Percentiles rank a stretch among this genome's conserved stretches.
Evolutionary conservation across 2,113 vertebrate genomes (phyloP).

Genomic region (Silurus glanis): DNA sequence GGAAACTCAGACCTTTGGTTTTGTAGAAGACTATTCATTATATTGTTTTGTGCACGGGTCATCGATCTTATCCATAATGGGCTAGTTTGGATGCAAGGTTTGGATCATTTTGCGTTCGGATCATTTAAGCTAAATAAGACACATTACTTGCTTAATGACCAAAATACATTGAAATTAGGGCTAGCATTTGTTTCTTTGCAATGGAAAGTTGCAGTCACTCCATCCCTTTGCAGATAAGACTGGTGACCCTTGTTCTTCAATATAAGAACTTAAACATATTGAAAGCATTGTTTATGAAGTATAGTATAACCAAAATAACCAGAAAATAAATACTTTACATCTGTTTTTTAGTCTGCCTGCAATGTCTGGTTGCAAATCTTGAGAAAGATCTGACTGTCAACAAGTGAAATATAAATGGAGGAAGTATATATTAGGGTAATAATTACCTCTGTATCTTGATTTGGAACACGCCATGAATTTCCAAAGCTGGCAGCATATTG

Average conservation of each 20-base stretch:
- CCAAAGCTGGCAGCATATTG: constrained; percentile 79
- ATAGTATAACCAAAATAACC: background rate
- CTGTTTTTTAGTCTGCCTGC: background rate
- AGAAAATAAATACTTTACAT: background rate
- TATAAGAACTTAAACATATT: background rate
- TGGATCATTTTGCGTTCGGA: too few species aligned
- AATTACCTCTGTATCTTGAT: constrained; percentile 67
- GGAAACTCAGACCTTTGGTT: background rate
- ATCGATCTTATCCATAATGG: background rate
- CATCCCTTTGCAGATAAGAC: background rate
- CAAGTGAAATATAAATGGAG: background rate
- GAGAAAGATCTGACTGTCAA: background rate
- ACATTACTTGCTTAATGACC: background rate
- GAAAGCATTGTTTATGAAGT: background rate
- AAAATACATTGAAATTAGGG: background rate
- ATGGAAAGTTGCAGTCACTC: background rate
- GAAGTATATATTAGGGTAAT: background rate
- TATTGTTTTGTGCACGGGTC: background rate
- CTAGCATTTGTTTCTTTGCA: background rate
- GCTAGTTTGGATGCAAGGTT: background rate
- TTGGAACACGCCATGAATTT: constrained; percentile 83
- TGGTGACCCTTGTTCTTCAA: background rate
- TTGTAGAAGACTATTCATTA: background rate
- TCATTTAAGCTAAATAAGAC: background rate
- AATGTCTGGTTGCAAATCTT: background rate